These are phyloP conservation scores for Hyposmocoma kahamanoa DNA, from an alignment of 1,140 invertebrate species.

Conservation along the genomic window DNA sequence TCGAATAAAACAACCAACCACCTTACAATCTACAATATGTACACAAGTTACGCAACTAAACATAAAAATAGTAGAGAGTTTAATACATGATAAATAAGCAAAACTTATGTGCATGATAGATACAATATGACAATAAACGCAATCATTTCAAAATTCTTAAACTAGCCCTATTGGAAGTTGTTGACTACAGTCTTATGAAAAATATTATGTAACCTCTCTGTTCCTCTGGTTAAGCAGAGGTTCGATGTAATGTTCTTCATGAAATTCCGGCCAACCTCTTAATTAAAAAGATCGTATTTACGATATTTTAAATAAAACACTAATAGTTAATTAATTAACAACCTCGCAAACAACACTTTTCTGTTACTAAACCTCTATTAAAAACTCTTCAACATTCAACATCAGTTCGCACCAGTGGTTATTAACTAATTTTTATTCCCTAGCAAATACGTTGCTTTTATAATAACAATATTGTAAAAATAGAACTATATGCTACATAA, in stretches of 20 bases:
- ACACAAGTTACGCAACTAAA: conserved; percentile 49
- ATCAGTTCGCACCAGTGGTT: conserved; percentile 68
- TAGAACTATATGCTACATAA: conserved; percentile 54
- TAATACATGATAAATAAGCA: conserved; percentile 37
- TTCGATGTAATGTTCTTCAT: no score
- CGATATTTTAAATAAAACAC: conserved; percentile 25
- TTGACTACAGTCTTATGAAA: no score
- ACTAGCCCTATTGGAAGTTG: no score
- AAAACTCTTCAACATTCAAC: conserved; percentile 70
- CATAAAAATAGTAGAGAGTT: conserved; percentile 63
- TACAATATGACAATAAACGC: no score
- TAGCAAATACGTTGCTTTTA: conserved; percentile 29
- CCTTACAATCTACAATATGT: conserved; percentile 38
- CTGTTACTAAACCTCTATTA: conserved; percentile 60
- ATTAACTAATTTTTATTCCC: conserved; percentile 52
- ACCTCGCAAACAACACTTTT: conserved; percentile 54
- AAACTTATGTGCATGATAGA: no score
- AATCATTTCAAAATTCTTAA: no score
- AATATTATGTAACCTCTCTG: no score
- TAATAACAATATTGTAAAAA: conserved; percentile 63
- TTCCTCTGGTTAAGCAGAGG: no score
- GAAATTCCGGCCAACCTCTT: no score
- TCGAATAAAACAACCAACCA: conserved; percentile 57
- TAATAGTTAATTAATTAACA: conserved; percentile 55
- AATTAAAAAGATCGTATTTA: not conserved